A percentile compares a stretch with the other conserved stretches of the same genome.
These are phyloP conservation scores for Chymomyza fuscimana DNA, from an alignment of 2,888 invertebrate species.

Conservation along the genomic window DNA sequence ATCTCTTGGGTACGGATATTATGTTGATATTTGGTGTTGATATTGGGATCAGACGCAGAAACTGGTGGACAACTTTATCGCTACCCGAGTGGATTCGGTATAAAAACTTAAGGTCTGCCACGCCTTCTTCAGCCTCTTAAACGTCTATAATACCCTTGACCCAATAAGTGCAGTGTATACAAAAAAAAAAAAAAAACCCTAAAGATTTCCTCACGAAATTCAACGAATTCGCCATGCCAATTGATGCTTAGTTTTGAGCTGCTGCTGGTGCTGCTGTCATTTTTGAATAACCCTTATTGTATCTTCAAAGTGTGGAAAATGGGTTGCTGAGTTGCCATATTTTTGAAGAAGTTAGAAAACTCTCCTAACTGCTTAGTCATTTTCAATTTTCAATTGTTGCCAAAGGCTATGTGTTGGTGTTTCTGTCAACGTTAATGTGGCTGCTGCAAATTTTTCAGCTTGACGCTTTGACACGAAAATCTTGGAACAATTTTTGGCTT, in stretches of 20 bases:
- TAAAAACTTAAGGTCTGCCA: too few relatives aligned
- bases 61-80: too few relatives aligned
- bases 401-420: background rate
- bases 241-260: background rate
- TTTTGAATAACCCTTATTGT: slow-evolving; percentile 12
- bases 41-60: too few relatives aligned
- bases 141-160: too few relatives aligned
- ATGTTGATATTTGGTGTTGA: too few relatives aligned
- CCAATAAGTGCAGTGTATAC: too few relatives aligned
- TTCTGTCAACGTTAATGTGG: slow-evolving; percentile 2
- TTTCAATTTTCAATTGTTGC: slow-evolving; percentile 45
- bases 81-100: too few relatives aligned
- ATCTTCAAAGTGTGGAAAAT: slow-evolving; percentile 11
- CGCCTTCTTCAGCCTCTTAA: too few relatives aligned
- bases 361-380: slow-evolving; percentile 11
- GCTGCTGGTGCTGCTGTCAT: background rate
- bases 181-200: slow-evolving; percentile 16
- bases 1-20: too few relatives aligned
- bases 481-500: slow-evolving; percentile 22
- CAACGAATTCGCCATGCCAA: background rate
- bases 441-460: slow-evolving; percentile 9
- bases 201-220: slow-evolving; percentile 65
- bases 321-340: background rate
- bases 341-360: background rate
- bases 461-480: slow-evolving; percentile 11